Evolutionary conservation across 2,797 vertebrate genomes (phyloP), one percentile per base, ranked within the genome.

Genomic region (Pipistrellus pygmaeus): DNA sequence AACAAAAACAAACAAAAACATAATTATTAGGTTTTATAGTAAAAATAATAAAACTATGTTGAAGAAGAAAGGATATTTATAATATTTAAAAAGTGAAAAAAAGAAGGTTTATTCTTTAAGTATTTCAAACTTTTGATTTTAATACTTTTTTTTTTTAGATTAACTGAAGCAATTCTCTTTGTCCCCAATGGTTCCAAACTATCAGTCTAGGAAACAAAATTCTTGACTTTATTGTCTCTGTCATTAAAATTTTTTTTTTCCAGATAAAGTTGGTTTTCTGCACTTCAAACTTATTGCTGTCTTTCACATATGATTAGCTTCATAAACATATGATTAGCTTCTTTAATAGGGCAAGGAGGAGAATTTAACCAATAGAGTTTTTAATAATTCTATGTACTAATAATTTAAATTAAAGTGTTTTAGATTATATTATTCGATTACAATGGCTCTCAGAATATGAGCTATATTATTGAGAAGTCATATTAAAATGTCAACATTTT

Each of bases 391-490:
- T 68, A 32, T 68, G n/a, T 51, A 76, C 10, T 76, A 51, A 76
- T 76, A 5, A 32, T 80, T 96, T 91, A 78, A 68, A 35, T 10
- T 69, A 23, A 78, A 80, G 9, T 57, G 53, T 60, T 91, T 93
- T 46, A 72, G 64, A 60, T 71, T 53, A 51, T 21, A 80, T 72
- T 87, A 82, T 62, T n/a, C 46, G 18, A 55, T 84, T 84, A 23
- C 8, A 91, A n/a, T 69, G 11, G 55, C 80, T 77, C 35, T 78
- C n/a, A 41, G 6, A 41, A 60, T 46, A 57, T 85, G 30, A 85
- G 2, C 11, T 38, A 38, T 44, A 10, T 23, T 78, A 92, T 18
- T 78, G 44, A 91, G 30, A 85, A 84, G 30, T 90, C 35, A 51
- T 87, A 81, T 69, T 64, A 64, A 90, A 55, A 51, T 78, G 17